These are phyloP conservation scores for Arrhopalites spinosus DNA, from an alignment of 2,888 invertebrate genomes.

Conservation along the genomic window DNA sequence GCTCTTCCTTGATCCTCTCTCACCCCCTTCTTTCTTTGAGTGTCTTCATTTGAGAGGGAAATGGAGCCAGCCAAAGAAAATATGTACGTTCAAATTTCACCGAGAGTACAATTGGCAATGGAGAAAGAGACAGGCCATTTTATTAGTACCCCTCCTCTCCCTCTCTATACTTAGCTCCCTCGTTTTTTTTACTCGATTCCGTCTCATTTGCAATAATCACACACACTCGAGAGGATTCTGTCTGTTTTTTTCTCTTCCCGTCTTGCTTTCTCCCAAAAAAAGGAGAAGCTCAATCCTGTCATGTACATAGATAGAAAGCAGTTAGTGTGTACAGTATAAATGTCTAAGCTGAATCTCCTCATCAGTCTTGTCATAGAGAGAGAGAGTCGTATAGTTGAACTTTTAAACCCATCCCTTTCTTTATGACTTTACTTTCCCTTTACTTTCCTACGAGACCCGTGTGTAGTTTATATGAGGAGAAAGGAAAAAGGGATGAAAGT, in stretches of 20 bases:
- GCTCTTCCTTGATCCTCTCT: not conserved
- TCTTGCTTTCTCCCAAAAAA: slow-evolving; percentile 12
- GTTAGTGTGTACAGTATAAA: not conserved
- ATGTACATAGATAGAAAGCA: not conserved
- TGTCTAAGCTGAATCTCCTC: not conserved
- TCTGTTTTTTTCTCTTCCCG: not conserved
- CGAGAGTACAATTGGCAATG: not conserved
- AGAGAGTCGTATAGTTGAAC: not conserved
- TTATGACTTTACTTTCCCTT: not conserved
- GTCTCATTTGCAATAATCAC: slow-evolving; percentile 22
- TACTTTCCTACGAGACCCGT: not conserved
- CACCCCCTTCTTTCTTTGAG: not conserved
- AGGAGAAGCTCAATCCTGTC: not conserved
- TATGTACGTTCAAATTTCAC: too few relatives aligned
- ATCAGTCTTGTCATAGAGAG: slow-evolving; percentile 5
- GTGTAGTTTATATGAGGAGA: not conserved
- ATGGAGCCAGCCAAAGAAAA: too few relatives aligned
- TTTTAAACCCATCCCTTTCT: slow-evolving; percentile 11
- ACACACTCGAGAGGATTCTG: slow-evolving; percentile 7
- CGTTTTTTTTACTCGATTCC: slow-evolving; percentile 11
- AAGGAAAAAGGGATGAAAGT: not conserved
- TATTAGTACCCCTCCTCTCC: not conserved
- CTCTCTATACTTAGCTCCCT: not conserved
- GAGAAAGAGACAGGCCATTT: not conserved
- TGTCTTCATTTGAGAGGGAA: not conserved